A percentile compares a stretch with the other conserved stretches of the same genome.
phyloP scores from a whole-genome alignment of 1,140 invertebrate genomes.

The Latrodectus geometricus region DNA sequence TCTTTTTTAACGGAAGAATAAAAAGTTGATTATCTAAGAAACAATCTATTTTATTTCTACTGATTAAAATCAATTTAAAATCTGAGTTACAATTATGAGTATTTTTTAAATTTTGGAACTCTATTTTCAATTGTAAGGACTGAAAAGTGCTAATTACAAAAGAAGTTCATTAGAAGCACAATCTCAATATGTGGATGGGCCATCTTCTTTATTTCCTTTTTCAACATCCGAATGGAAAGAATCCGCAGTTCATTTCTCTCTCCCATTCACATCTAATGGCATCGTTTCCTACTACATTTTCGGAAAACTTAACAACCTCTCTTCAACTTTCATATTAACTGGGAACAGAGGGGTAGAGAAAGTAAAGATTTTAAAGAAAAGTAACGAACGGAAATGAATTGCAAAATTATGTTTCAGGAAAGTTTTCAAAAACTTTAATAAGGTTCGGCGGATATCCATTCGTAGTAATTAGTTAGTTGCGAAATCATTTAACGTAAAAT shows the following conservation, averaged over 20 bases:
- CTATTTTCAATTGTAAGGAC: too few relatives aligned
- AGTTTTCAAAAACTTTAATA: slow-evolving; percentile 3
- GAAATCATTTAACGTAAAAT: neutral
- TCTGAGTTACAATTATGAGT: too few relatives aligned
- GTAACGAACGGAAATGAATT: neutral
- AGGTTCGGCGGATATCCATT: neutral
- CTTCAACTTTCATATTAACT: neutral
- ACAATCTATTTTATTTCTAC: too few relatives aligned
- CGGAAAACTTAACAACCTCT: slow-evolving; percentile 9
- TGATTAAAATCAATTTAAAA: too few relatives aligned
- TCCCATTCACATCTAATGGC: slow-evolving; percentile 32
- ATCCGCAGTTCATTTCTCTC: slow-evolving; percentile 9
- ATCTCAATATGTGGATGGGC: neutral
- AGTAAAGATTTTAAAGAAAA: neutral
- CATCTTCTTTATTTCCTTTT: slow-evolving; percentile 5
- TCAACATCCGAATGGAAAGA: neutral
- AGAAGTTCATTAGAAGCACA: neutral
- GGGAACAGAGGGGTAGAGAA: neutral
- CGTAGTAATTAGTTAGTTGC: neutral
- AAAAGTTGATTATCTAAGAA: too few relatives aligned
- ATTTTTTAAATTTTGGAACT: too few relatives aligned
- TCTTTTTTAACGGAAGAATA: too few relatives aligned
- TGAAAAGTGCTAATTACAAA: neutral
- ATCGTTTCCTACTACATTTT: slow-evolving; percentile 23
- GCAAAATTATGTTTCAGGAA: neutral